Evolutionary conservation across 2,888 invertebrate species (phyloP).

Genomic region (Agonopterix alstromeriana): DNA sequence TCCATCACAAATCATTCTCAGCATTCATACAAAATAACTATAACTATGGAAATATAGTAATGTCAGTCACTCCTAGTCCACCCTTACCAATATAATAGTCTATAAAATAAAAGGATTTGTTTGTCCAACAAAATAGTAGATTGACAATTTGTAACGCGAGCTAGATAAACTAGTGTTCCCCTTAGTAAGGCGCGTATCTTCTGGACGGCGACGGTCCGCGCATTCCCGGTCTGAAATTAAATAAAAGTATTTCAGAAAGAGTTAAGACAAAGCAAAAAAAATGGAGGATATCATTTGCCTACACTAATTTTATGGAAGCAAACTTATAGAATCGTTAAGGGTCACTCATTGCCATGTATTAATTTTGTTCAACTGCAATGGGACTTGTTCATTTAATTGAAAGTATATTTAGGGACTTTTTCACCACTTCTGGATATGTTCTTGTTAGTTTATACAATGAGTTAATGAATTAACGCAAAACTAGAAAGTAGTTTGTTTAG

Average conservation of each 20-base stretch:
- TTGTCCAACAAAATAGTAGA: constrained; percentile 27
- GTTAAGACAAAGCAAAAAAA: too few relatives aligned
- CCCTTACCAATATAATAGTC: constrained; percentile 30
- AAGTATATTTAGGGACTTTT: too few relatives aligned
- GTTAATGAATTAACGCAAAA: too few relatives aligned
- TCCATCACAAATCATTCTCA: constrained; percentile 27
- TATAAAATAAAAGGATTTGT: constrained; percentile 38
- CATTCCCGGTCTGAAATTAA: constrained; percentile 81
- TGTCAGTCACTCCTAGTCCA: constrained; percentile 40
- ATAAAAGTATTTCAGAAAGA: constrained; percentile 7
- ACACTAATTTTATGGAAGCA: too few relatives aligned
- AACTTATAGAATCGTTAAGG: too few relatives aligned
- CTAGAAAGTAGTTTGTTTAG: too few relatives aligned
- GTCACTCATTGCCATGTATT: too few relatives aligned
- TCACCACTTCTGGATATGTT: too few relatives aligned
- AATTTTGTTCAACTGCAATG: too few relatives aligned
- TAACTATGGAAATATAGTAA: constrained; percentile 27
- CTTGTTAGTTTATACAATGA: too few relatives aligned
- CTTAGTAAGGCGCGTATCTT: constrained; percentile 89
- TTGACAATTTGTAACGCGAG: constrained; percentile 24
- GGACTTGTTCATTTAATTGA: too few relatives aligned
- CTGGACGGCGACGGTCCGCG: constrained; percentile 90
- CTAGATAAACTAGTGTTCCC: constrained; percentile 21
- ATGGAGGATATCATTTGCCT: too few relatives aligned
- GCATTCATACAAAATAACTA: constrained; percentile 35